Percentiles rank a stretch among this genome's conserved stretches.
phyloP scores from a whole-genome alignment of 2,797 vertebrate species.

The Spinibarbus caldwelli region DNA sequence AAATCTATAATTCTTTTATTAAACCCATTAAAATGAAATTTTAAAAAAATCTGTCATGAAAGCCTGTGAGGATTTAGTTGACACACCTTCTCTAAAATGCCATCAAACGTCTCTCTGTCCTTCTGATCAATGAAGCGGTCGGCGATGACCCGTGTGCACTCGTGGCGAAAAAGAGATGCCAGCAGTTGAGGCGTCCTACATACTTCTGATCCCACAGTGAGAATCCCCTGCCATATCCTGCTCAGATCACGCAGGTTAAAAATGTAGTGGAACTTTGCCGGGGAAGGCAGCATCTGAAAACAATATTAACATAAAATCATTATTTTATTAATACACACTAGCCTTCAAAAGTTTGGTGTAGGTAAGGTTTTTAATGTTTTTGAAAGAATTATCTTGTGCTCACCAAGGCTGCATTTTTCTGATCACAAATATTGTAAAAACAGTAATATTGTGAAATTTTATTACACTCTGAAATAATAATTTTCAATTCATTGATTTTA shows the following conservation, averaged over 20 bases:
- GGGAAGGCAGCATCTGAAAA: slow-evolving; percentile 84
- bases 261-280: slow-evolving; percentile 87
- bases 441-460: neutral
- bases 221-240: slow-evolving; percentile 87
- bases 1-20: neutral
- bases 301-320: neutral
- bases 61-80: neutral
- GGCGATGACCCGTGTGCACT: slow-evolving; percentile 82
- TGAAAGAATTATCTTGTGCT: neutral
- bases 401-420: neutral
- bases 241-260: slow-evolving; percentile 87
- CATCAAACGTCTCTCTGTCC: slow-evolving; percentile 79
- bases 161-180: slow-evolving; percentile 81
- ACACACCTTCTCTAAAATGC: slow-evolving; percentile 75
- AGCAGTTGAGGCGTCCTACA: slow-evolving; percentile 76
- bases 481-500: neutral
- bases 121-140: slow-evolving; percentile 79
- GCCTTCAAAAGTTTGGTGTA: neutral
- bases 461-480: neutral
- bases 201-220: slow-evolving; percentile 77
- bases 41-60: neutral
- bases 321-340: neutral
- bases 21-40: neutral
- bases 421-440: neutral
- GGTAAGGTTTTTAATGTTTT: neutral